phyloP scores from a whole-genome alignment of 1,140 invertebrate genomes.

The Sitobion miscanthi region DNA sequence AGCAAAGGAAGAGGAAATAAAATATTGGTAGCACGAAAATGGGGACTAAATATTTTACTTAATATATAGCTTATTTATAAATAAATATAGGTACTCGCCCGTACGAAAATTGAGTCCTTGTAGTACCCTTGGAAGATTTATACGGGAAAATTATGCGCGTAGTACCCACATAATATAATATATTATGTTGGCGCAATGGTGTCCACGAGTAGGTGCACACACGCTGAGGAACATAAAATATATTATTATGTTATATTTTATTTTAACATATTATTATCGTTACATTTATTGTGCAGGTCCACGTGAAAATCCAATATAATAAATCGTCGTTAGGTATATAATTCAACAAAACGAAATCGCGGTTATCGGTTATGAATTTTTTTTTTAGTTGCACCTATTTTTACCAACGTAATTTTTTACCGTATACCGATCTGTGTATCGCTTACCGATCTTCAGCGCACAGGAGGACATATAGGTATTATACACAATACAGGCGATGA shows the following conservation, averaged over 20 bases:
- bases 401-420: not conserved
- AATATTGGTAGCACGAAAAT: not conserved
- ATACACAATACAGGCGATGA: not conserved
- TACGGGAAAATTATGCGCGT: not conserved
- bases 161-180: not conserved
- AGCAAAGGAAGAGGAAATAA: not conserved
- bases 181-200: not conserved
- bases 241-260: not conserved
- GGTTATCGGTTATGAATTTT: not conserved
- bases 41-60: not conserved
- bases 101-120: not conserved
- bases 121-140: not conserved
- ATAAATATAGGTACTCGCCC: not conserved
- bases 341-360: not conserved
- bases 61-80: not conserved
- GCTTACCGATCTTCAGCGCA: not conserved
- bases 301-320: not conserved
- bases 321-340: not conserved
- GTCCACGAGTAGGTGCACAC: not conserved
- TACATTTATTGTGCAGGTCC: not conserved
- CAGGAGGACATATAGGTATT: not conserved
- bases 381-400: not conserved
- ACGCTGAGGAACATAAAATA: not conserved
- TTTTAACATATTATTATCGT: not conserved
- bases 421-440: too few relatives aligned